These are phyloP conservation scores for Holocentrus rufus DNA, from an alignment of 2,797 vertebrate species.

Conservation along the genomic window DNA sequence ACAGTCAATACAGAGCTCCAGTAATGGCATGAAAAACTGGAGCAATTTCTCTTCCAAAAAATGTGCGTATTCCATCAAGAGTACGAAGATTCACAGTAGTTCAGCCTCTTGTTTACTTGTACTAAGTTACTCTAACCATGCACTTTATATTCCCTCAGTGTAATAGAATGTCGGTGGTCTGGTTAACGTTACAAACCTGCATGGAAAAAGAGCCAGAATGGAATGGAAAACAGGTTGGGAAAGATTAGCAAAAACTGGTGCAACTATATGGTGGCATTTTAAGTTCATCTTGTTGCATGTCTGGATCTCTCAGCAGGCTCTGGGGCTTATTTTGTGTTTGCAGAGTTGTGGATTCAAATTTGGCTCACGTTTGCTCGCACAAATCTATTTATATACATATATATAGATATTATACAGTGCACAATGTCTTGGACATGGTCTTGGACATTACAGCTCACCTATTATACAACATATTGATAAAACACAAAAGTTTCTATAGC, in stretches of 20 bases:
- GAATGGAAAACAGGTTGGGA: slow-evolving; percentile 43
- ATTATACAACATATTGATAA: not conserved
- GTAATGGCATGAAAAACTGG: too few relatives aligned
- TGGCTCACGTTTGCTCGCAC: not conserved
- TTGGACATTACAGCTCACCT: not conserved
- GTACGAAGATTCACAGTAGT: too few relatives aligned
- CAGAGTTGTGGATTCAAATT: not conserved
- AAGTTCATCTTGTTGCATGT: too few relatives aligned
- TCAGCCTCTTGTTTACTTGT: slow-evolving; percentile 12
- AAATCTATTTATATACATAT: not conserved
- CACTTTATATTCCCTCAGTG: slow-evolving; percentile 32
- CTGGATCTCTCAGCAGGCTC: not conserved
- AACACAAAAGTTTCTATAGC: not conserved
- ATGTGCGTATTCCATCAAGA: too few relatives aligned
- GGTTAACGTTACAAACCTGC: slow-evolving; percentile 8
- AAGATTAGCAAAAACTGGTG: slow-evolving; percentile 44
- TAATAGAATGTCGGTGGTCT: slow-evolving; percentile 36
- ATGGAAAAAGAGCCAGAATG: slow-evolving; percentile 23
- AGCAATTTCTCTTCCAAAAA: too few relatives aligned
- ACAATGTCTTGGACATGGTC: not conserved
- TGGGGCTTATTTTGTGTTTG: too few relatives aligned
- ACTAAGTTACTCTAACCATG: not conserved
- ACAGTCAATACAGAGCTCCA: slow-evolving; percentile 2
- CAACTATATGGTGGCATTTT: slow-evolving; percentile 28
- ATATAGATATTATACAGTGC: not conserved